phyloP scores from a whole-genome alignment of 2,113 vertebrate genomes.

The Smithornis capensis region DNA sequence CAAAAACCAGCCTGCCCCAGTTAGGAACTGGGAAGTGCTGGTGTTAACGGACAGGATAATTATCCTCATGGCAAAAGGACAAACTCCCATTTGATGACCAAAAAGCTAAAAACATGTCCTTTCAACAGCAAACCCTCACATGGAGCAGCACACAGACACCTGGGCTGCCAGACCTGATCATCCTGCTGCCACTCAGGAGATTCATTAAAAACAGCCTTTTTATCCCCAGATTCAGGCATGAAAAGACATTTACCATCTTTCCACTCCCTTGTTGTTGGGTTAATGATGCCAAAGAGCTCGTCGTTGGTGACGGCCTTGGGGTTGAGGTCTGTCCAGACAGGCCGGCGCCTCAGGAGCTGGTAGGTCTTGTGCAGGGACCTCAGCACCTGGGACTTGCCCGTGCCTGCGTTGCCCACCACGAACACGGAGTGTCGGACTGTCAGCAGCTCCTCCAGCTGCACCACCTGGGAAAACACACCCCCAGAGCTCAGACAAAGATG shows the following conservation, averaged over 20 bases:
- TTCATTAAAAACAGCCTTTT: neutral
- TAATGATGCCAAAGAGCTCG: constrained; percentile 88
- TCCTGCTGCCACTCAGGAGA: neutral
- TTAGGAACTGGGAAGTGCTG: neutral
- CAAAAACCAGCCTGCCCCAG: neutral
- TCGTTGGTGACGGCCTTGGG: constrained; percentile 89
- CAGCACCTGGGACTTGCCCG: constrained; percentile 93
- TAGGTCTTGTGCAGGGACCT: constrained; percentile 88
- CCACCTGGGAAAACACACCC: constrained; percentile 75
- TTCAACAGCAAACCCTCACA: neutral
- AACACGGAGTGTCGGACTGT: constrained; percentile 93
- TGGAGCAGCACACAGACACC: neutral
- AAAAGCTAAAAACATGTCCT: neutral
- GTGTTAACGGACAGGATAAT: neutral
- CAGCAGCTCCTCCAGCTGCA: constrained; percentile 93
- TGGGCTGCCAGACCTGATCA: neutral
- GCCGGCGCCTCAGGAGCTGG: constrained; percentile 85
- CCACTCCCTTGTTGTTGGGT: constrained; percentile 91
- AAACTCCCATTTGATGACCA: neutral
- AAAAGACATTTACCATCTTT: constrained; percentile 83
- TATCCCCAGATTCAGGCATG: neutral
- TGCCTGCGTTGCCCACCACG: constrained; percentile 89
- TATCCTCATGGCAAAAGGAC: neutral
- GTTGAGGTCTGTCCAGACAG: constrained; percentile 92
- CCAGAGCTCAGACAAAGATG: neutral